Percentiles rank a stretch among this genome's conserved stretches.
Evolutionary conservation across 2,888 invertebrate species (phyloP).

Genomic region (Athalia circularis): DNA sequence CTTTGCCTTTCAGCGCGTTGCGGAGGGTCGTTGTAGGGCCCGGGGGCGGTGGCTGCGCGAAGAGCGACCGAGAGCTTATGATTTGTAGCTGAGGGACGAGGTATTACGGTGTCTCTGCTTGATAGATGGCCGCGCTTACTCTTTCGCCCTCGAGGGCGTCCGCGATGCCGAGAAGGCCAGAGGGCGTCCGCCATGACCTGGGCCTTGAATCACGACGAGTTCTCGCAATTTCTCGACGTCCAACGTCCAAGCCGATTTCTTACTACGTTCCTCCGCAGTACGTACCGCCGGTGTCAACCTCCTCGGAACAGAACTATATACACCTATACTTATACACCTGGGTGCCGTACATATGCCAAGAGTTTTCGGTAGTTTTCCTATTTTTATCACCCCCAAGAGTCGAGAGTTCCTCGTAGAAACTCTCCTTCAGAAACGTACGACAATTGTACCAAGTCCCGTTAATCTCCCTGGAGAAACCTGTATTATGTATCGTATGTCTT

Average conservation of each 20-base stretch:
- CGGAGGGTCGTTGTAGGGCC: constrained; percentile 7
- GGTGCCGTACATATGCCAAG: constrained; percentile 34
- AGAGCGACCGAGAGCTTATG: constrained; percentile 54
- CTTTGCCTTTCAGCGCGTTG: constrained; percentile 37
- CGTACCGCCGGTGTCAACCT: constrained; percentile 4
- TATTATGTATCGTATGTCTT: background rate
- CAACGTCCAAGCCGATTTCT: constrained; percentile 37
- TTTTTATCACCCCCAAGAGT: constrained; percentile 37
- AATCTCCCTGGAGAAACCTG: constrained; percentile 14
- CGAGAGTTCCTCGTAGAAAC: constrained; percentile 11
- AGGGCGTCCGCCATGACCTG: constrained; percentile 21
- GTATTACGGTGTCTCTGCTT: constrained; percentile 55
- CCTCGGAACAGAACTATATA: background rate
- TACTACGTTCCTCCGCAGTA: constrained; percentile 9
- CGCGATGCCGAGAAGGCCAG: constrained; percentile 29
- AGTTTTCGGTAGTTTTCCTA: constrained; percentile 40
- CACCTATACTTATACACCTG: constrained; percentile 38
- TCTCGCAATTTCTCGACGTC: constrained; percentile 36
- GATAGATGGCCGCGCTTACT: constrained; percentile 58
- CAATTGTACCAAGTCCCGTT: constrained; percentile 25
- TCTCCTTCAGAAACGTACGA: constrained; percentile 15
- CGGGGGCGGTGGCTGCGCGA: constrained; percentile 29
- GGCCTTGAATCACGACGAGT: constrained; percentile 32
- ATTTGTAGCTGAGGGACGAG: constrained; percentile 57
- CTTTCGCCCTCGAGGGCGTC: constrained; percentile 33